Evolutionary conservation across 2,888 invertebrate species (phyloP).

Genomic region (Melanostoma scalare): DNA sequence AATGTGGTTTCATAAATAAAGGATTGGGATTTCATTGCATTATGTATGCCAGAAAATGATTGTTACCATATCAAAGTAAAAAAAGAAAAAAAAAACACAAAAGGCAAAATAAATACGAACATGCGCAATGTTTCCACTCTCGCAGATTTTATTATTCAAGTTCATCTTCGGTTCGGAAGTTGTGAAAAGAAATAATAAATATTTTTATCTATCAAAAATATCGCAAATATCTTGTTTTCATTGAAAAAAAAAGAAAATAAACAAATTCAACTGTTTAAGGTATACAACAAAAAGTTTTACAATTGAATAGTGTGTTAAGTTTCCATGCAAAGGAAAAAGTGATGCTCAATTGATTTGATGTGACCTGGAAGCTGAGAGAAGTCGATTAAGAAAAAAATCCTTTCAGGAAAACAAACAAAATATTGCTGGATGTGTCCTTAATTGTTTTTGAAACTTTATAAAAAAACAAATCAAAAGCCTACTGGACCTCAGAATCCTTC

Average conservation of each 20-base stretch:
- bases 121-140: slow-evolving; percentile 38
- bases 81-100: slow-evolving; percentile 4
- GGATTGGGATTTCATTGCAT: slow-evolving; percentile 22
- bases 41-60: slow-evolving; percentile 32
- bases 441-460: slow-evolving; percentile 23
- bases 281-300: background rate
- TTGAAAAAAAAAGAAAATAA: background rate
- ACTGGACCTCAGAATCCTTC: slow-evolving; percentile 25
- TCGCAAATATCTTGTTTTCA: slow-evolving; percentile 19
- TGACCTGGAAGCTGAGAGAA: background rate
- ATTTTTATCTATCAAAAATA: slow-evolving; percentile 19
- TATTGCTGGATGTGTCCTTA: background rate
- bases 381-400: slow-evolving; percentile 9
- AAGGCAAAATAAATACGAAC: slow-evolving; percentile 18
- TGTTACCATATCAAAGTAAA: background rate
- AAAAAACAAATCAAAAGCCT: slow-evolving; percentile 20
- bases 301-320: background rate
- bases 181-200: slow-evolving; percentile 42
- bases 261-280: background rate
- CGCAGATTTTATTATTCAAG: slow-evolving; percentile 30
- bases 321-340: background rate
- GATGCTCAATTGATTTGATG: background rate
- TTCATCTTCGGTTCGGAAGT: slow-evolving; percentile 27
- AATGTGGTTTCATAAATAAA: slow-evolving; percentile 28
- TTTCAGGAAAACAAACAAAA: slow-evolving; percentile 1